Evolutionary conservation across 2,113 vertebrate species (phyloP).

Genomic region (Crocuta crocuta): DNA sequence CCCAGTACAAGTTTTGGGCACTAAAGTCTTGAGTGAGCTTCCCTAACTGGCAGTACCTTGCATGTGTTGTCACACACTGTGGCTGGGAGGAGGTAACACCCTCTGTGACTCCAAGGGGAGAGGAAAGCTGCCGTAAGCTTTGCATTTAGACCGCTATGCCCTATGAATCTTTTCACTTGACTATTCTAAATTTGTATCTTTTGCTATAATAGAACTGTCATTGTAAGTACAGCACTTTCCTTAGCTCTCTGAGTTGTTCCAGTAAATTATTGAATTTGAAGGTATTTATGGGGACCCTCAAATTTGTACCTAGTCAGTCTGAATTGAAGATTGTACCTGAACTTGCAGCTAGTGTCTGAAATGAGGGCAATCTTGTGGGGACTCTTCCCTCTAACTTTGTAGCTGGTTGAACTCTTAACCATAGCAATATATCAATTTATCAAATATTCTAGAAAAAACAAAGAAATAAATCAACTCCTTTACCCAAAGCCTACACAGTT

Average conservation of each 20-base stretch:
- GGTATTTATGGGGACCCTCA: background rate
- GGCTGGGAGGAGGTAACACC: background rate
- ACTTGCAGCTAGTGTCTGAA: background rate
- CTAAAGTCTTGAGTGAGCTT: background rate
- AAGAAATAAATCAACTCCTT: slow-evolving; percentile 36
- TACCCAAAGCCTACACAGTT: slow-evolving; percentile 24
- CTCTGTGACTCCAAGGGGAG: background rate
- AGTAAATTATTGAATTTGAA: slow-evolving; percentile 32
- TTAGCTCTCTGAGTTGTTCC: background rate
- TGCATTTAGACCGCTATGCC: background rate
- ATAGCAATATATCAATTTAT: background rate
- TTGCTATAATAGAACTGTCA: background rate
- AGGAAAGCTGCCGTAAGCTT: background rate
- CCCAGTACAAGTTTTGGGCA: background rate
- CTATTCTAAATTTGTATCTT: slow-evolving; percentile 15
- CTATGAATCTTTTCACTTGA: background rate
- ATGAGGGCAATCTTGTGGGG: background rate
- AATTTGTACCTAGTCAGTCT: background rate
- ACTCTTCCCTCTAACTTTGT: background rate
- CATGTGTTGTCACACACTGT: background rate
- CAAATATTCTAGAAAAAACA: slow-evolving; percentile 46
- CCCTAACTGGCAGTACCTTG: background rate
- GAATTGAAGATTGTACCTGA: background rate
- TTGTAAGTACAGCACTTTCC: background rate
- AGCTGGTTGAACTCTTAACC: slow-evolving; percentile 30